Base-by-base conservation (phyloP, 1,140 invertebrate species). In the Procambarus virginalis region DNA sequence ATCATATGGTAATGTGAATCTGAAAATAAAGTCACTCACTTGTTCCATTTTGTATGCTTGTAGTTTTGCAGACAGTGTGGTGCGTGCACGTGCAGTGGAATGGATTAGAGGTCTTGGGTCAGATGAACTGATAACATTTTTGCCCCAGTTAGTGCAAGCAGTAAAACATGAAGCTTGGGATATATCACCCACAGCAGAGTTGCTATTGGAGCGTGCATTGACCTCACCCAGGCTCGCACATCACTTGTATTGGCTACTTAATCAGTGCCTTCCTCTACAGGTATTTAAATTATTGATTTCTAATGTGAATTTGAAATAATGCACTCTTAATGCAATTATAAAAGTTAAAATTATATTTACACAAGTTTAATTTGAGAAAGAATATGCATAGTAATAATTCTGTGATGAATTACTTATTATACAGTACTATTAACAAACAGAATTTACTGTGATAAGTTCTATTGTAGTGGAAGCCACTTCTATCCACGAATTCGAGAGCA, bases 141-240 rank as follows among this genome's bases (percentile, higher is more conserved):
- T 99, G 87, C 98, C 98, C 1, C 98, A 99, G 93, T 94, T 99
- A 51, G 96, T 99, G 55, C 97, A 99, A 94, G 98, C 98, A 0
- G 94, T 99, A 46, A 97, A 98, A 91, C 98, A 98, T 93, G 98
- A 99, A 94, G 97, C 97, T 0, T 98, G 98, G 93, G 97, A 99
- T 93, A 96, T 97, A 76, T 98, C 97, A 58, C 95, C 97, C 0
- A 94, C 99, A 64, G 96, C 97, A 2, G 95, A 91, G 92, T 96
- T 99, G 92, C 94, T 99, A 60, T 94, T 99, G 9, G 96, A 97
- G 92, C 95, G 97, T 92, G 96, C 98, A 2, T 94, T 99, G 88
- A 95, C 96, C 46, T 98, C 97, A 70, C 97, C 98, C 0, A 95
- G 98, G 89, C 97, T 99, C 86, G 97, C 98, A 3, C 98, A 99